Percentiles rank a stretch among this genome's conserved stretches.
Conservation (phyloP, 2,888 invertebrate species). For the Oligia latruncula region DNA sequence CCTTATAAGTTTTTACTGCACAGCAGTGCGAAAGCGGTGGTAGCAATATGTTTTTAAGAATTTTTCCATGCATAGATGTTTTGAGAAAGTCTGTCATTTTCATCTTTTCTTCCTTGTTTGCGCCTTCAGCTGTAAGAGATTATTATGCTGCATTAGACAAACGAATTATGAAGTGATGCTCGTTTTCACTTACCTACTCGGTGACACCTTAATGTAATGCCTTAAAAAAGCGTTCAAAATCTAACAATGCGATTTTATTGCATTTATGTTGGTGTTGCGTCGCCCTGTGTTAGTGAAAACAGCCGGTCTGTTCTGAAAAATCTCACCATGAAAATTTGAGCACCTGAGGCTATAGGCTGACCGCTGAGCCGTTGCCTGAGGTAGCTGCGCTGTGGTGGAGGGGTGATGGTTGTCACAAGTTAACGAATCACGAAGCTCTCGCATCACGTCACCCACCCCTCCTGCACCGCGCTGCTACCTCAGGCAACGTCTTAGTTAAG, state of each 20-base stretch:
- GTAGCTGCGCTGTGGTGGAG: no score
- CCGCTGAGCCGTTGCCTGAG: no score
- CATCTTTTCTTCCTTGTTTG: conserved; percentile 67
- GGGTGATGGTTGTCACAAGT: no score
- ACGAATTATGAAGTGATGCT: neutral
- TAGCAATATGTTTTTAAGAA: conserved; percentile 73
- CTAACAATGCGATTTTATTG: neutral
- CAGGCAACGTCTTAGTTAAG: no score
- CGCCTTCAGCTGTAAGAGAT: conserved; percentile 69
- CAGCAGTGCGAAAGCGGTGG: conserved; percentile 73
- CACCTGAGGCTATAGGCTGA: no score
- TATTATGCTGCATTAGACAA: neutral
- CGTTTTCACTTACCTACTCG: neutral
- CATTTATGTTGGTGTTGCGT: no score
- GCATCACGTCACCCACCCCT: no score
- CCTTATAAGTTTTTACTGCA: conserved; percentile 74
- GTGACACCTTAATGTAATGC: neutral
- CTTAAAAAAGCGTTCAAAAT: neutral
- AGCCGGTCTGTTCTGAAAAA: neutral
- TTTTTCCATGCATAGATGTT: conserved; percentile 82
- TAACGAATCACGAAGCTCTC: no score
- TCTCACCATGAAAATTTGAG: neutral
- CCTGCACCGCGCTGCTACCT: no score
- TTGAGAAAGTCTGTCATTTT: conserved; percentile 83
- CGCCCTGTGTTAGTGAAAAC: no score